Evolutionary conservation across 2,888 invertebrate genomes (phyloP), one percentile per base, ranked within the genome.

Genomic region (Megastigmus dorsalis): DNA sequence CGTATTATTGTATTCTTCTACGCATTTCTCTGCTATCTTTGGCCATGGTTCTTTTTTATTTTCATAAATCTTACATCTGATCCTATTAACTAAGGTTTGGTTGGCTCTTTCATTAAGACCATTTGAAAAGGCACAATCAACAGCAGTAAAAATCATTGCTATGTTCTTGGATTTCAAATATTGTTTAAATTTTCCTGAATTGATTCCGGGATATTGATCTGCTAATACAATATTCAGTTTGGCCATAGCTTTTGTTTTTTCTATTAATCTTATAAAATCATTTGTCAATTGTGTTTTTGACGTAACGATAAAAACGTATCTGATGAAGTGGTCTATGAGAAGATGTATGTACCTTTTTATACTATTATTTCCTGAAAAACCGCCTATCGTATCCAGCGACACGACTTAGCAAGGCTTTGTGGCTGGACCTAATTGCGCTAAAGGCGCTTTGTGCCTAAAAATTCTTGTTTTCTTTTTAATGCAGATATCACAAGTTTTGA

Each of bases 301-400:
- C 26, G 81, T 82, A 41, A 68, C 18, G 38, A 81, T 82, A 38
- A 67, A 80, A 10, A 79, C 81, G 43, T 77, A 82, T 66, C 81
- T 70, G n/a, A 82, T 80, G 50, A 81, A 82, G 48, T 82, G 79
- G 48, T 83, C 81, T 23, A 79, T 74, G 20, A 78, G 23, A 36
- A 81, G 59, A 72, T 84, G 82, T 45, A 83, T 38, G 52, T 82
- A 82, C 76, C 75, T 81, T 78, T 83, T 83, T 75, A 80, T 78
- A 23, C 79, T 79, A 52, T 77, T 74, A 23, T 73, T 57, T 15
- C 83, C 80, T 28, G 77, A 77, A 74, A 84, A 80, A 28, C 83
- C 82, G 60, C 82, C 82, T 48, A 82, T 82, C 15, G 82, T 82
- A 59, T 83, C 82, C 43, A 84, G 72, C 3, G 82, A 83, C 6